A percentile compares a stretch with the other conserved stretches of the same genome.
Conservation (phyloP, 2,797 vertebrate species). For the Bradypodion ventrale region DNA sequence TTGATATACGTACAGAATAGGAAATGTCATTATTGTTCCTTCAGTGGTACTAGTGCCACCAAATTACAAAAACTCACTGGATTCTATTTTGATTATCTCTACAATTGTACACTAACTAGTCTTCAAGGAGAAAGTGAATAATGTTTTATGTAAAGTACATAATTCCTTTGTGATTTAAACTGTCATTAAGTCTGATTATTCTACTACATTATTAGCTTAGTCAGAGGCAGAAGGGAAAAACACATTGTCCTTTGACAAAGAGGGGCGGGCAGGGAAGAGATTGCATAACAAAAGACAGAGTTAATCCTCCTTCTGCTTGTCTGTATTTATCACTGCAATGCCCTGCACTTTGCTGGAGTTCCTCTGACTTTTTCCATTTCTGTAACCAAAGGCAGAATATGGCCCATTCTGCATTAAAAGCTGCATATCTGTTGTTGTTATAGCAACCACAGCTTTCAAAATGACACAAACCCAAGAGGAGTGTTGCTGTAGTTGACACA, state of each 20-base stretch:
- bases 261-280: constrained; percentile 33
- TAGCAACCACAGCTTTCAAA: constrained; percentile 72
- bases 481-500: constrained; percentile 68
- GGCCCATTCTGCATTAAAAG: constrained; percentile 50
- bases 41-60: neutral
- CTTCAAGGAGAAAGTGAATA: constrained; percentile 55
- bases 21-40: neutral
- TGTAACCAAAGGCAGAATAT: constrained; percentile 56
- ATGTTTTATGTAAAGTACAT: constrained; percentile 58
- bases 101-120: constrained; percentile 36
- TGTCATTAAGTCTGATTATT: constrained; percentile 67
- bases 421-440: constrained; percentile 68
- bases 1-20: neutral
- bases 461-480: constrained; percentile 63
- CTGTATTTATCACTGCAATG: constrained; percentile 32
- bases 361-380: constrained; percentile 45
- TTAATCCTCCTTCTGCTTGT: constrained; percentile 36
- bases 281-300: constrained; percentile 47
- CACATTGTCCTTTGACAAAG: constrained; percentile 60
- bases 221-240: constrained; percentile 65
- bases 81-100: constrained; percentile 38
- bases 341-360: constrained; percentile 46
- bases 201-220: constrained; percentile 58
- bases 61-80: constrained; percentile 2
- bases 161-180: constrained; percentile 60